These are phyloP conservation scores for Genyomyrus donnyi DNA, from an alignment of 2,113 vertebrate species.

Conservation along the genomic window DNA sequence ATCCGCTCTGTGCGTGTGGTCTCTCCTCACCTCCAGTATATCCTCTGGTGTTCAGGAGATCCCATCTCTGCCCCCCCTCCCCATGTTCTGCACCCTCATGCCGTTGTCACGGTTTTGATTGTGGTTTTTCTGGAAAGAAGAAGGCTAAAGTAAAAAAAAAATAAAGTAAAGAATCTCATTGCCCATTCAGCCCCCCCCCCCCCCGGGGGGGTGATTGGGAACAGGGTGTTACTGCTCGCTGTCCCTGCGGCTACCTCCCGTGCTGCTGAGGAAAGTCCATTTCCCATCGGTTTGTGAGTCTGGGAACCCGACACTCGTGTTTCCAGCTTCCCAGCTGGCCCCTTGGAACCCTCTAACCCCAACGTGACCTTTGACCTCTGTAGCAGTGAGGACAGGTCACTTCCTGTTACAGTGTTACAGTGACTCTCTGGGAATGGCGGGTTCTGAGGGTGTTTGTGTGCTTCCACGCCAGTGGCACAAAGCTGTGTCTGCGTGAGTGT, in stretches of 20 bases:
- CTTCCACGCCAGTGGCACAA: neutral
- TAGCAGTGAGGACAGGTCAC: neutral
- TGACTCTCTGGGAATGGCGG: neutral
- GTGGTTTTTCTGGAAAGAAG: neutral
- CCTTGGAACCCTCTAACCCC: neutral
- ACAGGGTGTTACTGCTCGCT: neutral
- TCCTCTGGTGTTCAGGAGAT: slow-evolving; percentile 19
- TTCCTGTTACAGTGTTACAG: neutral
- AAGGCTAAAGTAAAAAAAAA: neutral
- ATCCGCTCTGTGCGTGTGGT: slow-evolving; percentile 23
- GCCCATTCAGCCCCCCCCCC: neutral
- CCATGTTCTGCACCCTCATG: neutral
- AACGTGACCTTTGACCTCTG: neutral
- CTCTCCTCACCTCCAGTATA: slow-evolving; percentile 2
- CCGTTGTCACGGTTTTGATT: neutral
- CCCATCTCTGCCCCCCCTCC: neutral
- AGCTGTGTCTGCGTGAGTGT: neutral
- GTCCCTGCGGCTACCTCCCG: neutral
- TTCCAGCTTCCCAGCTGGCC: neutral
- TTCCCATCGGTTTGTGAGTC: neutral
- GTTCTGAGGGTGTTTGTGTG: neutral
- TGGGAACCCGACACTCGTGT: neutral
- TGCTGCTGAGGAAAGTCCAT: neutral
- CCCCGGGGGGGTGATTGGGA: neutral
- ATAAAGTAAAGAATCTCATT: neutral